Evolutionary conservation across 2,797 vertebrate genomes (phyloP), one percentile per base, ranked within the genome.

Genomic region (Petrocephalus schoutedeni): DNA sequence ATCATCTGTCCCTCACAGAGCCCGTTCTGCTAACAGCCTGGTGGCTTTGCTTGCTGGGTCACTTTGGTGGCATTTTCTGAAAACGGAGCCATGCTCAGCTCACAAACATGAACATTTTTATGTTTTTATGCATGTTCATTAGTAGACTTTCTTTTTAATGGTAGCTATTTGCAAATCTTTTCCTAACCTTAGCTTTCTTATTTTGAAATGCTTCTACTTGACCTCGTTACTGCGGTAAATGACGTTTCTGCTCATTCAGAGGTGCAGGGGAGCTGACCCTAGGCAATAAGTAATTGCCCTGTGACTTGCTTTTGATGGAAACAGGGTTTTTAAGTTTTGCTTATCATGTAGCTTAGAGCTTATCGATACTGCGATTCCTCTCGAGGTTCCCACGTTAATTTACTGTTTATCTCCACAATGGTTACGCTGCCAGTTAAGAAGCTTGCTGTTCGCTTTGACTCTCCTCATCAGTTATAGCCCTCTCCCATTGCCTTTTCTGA

Each of bases 381-480:
- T 87, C 85, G 84, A 88, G 49, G 61, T 88, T 49, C 89, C 54
- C 32, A 10, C 57, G 49, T 89, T n/a, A 53, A n/a, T 64, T 28
- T 64, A 49, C 86, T 23, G 28, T 61, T 36, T 56, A 51, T 4
- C 16, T 36, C 28, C 14, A 12, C 7, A n/a, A 19, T 71, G 45
- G 28, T 57, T n/a, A 36, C 59, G 32, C 10, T 56, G 8, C 54
- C 21, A 1, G 36, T 51, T 9, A 54, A 28, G n/a, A 28, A 84
- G 80, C 45, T 28, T 23, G 28, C 28, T n/a, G 45, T 53, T 53
- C 21, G 5, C 21, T 12, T 9, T 71, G 21, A 4, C 1, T 8
- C n/a, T 57, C 5, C n/a, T 54, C 53, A 8, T 54, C 36, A 41
- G 28, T 28, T 28, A 28, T 28, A 28, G 36, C 36, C 36, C 36